Evolutionary conservation across 2,113 vertebrate species (phyloP).

Genomic region (crab-eating macaque (Macaca fascicularis)): T2T-MFA8v1.1 NC_088378.1:71639501-71640000

Average conservation of each 20-base stretch:
- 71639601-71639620: constrained; percentile 30
- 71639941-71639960: not conserved
- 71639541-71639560: constrained; percentile 53
- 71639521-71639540: not conserved
- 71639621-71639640: constrained; percentile 47
- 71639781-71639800: constrained; percentile 61
- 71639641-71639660: constrained; percentile 7
- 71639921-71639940: constrained; percentile 57
- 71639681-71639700: constrained; percentile 70
- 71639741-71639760: constrained; percentile 57
- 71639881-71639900: constrained; percentile 51
- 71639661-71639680: constrained; percentile 38
- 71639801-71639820: constrained; percentile 51
- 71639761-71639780: constrained; percentile 62
- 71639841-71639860: constrained; percentile 48
- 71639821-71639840: constrained; percentile 73
- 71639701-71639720: constrained; percentile 69
- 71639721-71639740: constrained; percentile 72
- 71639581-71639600: constrained; percentile 22
- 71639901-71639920: constrained; percentile 11
- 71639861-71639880: constrained; percentile 49
- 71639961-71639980: not conserved
- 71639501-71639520: constrained; percentile 17
- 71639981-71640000: not conserved
- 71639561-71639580: not conserved